Conservation (phyloP, 2,797 vertebrate genomes). For the Anguilla megastoma region DNA sequence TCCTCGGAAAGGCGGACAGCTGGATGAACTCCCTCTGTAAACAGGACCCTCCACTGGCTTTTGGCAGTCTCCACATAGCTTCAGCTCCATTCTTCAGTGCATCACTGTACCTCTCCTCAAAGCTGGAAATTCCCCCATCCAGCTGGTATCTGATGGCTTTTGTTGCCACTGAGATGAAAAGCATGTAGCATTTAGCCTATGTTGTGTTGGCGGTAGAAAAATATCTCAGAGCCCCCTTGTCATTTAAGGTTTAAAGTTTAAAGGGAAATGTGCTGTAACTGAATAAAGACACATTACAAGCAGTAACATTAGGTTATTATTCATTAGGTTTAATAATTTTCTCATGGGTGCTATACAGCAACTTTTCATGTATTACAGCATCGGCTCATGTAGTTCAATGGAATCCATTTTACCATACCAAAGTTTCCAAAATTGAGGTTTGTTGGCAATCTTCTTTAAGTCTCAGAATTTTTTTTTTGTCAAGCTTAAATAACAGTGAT, state of each 20-base stretch:
- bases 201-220: not conserved
- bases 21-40: conserved; percentile 22
- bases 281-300: not conserved
- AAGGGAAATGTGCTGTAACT: not conserved
- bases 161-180: not conserved
- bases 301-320: not conserved
- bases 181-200: not conserved
- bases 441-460: not conserved
- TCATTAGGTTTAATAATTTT: not conserved
- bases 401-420: not conserved
- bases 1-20: not conserved
- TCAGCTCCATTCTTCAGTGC: not conserved
- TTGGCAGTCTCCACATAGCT: not conserved
- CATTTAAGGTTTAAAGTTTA: not conserved
- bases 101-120: conserved; percentile 28
- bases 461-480: not conserved
- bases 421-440: not conserved
- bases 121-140: not conserved
- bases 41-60: not conserved
- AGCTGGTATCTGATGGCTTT: not conserved
- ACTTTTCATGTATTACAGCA: not conserved
- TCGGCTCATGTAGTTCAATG: not conserved
- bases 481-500: not conserved
- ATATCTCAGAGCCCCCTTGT: not conserved
- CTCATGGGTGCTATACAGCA: not conserved